These are phyloP conservation scores for Lycaon pictus DNA, from an alignment of 2,113 vertebrate genomes.

Conservation along the genomic window DNA sequence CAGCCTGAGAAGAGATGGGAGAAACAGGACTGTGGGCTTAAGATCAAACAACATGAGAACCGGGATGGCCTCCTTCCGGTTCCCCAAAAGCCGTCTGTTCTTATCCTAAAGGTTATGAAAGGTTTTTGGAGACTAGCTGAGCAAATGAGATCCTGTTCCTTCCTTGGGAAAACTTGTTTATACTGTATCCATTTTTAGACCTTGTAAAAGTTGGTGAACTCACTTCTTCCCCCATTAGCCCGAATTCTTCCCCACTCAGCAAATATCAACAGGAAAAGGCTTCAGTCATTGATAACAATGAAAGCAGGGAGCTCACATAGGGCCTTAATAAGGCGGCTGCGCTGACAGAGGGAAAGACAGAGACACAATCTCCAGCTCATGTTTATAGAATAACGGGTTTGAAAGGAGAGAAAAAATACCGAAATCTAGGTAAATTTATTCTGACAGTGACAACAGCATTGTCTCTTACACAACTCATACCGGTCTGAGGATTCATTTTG, in stretches of 20 bases:
- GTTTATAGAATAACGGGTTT: background rate
- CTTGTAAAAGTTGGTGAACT: constrained; percentile 55
- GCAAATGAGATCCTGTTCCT: constrained; percentile 77
- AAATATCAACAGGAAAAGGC: constrained; percentile 69
- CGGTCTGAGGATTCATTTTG: background rate
- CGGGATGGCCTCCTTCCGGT: constrained; percentile 14
- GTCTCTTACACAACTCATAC: background rate
- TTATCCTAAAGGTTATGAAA: constrained; percentile 74
- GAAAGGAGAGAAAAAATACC: background rate
- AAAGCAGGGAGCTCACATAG: background rate
- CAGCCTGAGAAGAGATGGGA: background rate
- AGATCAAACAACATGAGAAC: constrained; percentile 54
- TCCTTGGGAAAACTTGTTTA: constrained; percentile 83
- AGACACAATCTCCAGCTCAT: background rate
- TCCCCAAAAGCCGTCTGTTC: constrained; percentile 43
- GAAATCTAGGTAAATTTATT: constrained; percentile 44
- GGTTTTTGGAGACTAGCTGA: constrained; percentile 71
- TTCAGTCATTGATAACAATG: background rate
- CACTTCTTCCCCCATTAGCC: background rate
- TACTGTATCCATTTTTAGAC: constrained; percentile 70
- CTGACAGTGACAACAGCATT: constrained; percentile 30
- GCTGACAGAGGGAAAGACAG: background rate
- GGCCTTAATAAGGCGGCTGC: constrained; percentile 3
- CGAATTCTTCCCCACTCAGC: constrained; percentile 66
- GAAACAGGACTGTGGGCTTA: constrained; percentile 11